Conservation (phyloP, 2,797 vertebrate genomes). For the Brachyalestes nurse region DNA sequence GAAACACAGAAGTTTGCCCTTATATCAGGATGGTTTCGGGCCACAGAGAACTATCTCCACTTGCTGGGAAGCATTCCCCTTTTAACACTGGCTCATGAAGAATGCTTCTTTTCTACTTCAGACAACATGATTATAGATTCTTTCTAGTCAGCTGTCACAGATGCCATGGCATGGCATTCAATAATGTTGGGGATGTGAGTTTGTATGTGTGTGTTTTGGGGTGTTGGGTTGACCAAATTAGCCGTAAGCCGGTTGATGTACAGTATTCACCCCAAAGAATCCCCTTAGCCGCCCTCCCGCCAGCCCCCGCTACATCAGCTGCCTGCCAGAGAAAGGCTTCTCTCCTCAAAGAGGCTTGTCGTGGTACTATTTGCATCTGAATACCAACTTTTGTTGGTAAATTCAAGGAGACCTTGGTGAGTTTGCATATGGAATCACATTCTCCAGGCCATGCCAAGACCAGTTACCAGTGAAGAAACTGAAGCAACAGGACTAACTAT, state of each 20-base stretch:
- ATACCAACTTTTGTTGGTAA: slow-evolving; percentile 80
- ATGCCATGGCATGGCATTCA: too few species aligned
- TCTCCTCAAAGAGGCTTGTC: slow-evolving; percentile 72
- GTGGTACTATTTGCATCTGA: slow-evolving; percentile 79
- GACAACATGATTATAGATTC: slow-evolving; percentile 27
- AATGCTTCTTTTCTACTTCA: slow-evolving; percentile 25
- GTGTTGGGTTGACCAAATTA: slow-evolving; percentile 36
- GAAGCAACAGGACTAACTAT: slow-evolving; percentile 64
- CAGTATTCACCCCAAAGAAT: slow-evolving; percentile 47
- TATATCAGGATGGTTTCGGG: too few species aligned
- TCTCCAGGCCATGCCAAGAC: slow-evolving; percentile 73
- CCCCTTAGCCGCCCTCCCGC: neutral
- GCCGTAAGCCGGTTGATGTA: slow-evolving; percentile 45
- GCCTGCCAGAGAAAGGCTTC: slow-evolving; percentile 68
- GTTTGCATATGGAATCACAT: slow-evolving; percentile 75
- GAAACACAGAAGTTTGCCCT: too few species aligned
- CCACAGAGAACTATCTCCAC: too few species aligned
- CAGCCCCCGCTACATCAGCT: slow-evolving; percentile 43
- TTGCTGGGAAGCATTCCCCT: too few species aligned
- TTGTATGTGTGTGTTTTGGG: neutral
- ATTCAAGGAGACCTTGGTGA: slow-evolving; percentile 78
- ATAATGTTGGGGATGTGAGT: slow-evolving; percentile 13
- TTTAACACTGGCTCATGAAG: slow-evolving; percentile 28
- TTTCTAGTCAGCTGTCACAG: slow-evolving; percentile 25
- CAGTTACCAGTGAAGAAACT: slow-evolving; percentile 72